phyloP scores from a whole-genome alignment of 2,888 invertebrate genomes.

The Aromia moschata region DNA sequence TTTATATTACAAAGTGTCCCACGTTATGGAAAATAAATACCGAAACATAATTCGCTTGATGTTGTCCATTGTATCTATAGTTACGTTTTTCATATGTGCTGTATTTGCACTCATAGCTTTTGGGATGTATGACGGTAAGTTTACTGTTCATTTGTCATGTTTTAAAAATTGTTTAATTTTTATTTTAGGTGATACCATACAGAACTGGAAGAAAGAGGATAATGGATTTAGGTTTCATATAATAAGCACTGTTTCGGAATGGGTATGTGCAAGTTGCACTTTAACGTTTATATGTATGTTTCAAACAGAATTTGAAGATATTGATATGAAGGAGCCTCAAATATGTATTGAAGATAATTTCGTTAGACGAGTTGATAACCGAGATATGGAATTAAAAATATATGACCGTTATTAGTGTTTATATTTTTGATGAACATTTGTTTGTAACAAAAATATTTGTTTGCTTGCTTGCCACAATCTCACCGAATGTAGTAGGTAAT shows the following conservation, averaged over 20 bases:
- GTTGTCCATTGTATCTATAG: slow-evolving; percentile 30
- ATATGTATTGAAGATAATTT: slow-evolving; percentile 18
- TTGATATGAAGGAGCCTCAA: slow-evolving; percentile 23
- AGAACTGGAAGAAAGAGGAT: slow-evolving; percentile 40
- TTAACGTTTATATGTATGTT: slow-evolving; percentile 35
- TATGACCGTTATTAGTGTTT: neutral
- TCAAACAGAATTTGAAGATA: slow-evolving; percentile 32
- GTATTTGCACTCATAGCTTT: slow-evolving; percentile 20
- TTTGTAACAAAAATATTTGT: no score
- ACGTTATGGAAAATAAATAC: slow-evolving; percentile 8
- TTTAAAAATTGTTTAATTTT: neutral
- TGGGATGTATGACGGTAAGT: slow-evolving; percentile 28
- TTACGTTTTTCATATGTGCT: slow-evolving; percentile 25
- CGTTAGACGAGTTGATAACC: neutral
- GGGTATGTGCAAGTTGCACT: slow-evolving; percentile 37
- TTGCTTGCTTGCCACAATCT: no score
- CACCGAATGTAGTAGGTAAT: no score
- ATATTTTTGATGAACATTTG: no score
- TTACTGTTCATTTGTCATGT: slow-evolving; percentile 34
- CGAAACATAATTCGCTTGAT: slow-evolving; percentile 15
- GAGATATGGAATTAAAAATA: neutral
- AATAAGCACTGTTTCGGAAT: slow-evolving; percentile 39
- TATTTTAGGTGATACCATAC: slow-evolving; percentile 37
- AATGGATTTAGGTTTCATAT: slow-evolving; percentile 39
- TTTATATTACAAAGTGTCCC: slow-evolving; percentile 12